Conservation (phyloP, 2,113 vertebrate genomes). For the Callipepla squamata region DNA sequence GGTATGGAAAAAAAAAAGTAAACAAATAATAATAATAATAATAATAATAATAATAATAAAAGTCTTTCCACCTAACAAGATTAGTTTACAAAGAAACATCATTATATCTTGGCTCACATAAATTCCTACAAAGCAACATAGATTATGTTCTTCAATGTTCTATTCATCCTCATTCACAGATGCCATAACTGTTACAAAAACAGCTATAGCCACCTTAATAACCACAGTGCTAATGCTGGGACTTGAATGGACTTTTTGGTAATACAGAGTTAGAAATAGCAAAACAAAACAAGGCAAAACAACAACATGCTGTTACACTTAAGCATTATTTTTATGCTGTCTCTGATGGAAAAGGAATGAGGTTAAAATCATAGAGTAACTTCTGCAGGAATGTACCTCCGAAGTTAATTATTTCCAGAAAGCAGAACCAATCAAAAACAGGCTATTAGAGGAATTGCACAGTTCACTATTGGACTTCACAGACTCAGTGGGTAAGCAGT, state of each 20-base stretch:
- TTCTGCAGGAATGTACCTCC: not conserved
- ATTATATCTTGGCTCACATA: not conserved
- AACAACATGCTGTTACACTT: not conserved
- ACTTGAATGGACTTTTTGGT: not conserved
- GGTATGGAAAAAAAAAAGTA: not conserved
- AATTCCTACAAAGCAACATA: not conserved
- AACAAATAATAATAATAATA: too few relatives aligned
- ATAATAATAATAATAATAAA: not conserved
- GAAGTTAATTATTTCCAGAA: not conserved
- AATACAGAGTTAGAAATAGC: not conserved
- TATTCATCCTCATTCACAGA: not conserved
- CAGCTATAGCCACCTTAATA: not conserved
- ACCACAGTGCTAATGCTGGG: not conserved
- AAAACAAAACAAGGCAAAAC: not conserved
- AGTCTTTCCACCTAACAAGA: not conserved
- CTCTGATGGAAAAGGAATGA: not conserved
- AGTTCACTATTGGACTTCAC: not conserved
- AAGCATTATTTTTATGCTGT: not conserved
- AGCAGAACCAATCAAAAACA: not conserved
- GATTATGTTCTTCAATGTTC: not conserved
- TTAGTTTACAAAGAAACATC: not conserved
- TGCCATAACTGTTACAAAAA: not conserved
- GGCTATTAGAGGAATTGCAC: not conserved
- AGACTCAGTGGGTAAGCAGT: rapidly evolving
- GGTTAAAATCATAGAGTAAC: not conserved